Evolutionary conservation across 2,797 vertebrate genomes (phyloP).

Genomic region (Rhinella marina): DNA sequence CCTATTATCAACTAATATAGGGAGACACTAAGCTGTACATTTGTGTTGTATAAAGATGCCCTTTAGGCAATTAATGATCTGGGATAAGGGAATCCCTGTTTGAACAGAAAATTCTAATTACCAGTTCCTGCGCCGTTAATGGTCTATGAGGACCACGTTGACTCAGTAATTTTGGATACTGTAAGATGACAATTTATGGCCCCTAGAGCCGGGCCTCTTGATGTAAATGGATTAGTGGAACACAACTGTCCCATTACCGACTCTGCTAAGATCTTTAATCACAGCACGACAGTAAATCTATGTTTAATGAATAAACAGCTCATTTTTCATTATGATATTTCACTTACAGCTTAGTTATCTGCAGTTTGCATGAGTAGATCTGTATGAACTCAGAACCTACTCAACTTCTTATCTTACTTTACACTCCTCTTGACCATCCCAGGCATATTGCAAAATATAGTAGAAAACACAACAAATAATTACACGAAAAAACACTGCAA

Average conservation of each 20-base stretch:
- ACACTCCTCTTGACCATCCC: not conserved
- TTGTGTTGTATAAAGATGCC: not conserved
- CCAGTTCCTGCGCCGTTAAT: conserved; percentile 11
- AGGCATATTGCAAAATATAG: conserved; percentile 9
- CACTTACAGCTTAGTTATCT: not conserved
- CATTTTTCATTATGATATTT: not conserved
- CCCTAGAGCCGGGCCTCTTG: not conserved
- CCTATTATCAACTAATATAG: not conserved
- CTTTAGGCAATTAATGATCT: not conserved
- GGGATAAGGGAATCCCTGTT: conserved; percentile 21
- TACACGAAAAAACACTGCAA: conserved; percentile 48
- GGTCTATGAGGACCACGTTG: conserved; percentile 19
- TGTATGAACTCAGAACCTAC: not conserved
- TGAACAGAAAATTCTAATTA: conserved; percentile 9
- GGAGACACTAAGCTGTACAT: not conserved
- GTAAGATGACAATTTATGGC: not conserved
- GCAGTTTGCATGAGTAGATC: not conserved
- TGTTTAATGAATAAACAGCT: not conserved
- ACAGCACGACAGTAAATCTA: conserved; percentile 20
- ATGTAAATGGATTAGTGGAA: conserved; percentile 9
- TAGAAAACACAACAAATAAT: not conserved
- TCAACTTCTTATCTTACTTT: not conserved
- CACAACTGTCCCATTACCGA: conserved; percentile 10
- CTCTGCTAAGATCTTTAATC: conserved; percentile 30
- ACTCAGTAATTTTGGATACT: not conserved